Evolutionary conservation across 2,888 invertebrate genomes (phyloP), one percentile per base, ranked within the genome.

Genomic region (Drosophila cognata): DNA sequence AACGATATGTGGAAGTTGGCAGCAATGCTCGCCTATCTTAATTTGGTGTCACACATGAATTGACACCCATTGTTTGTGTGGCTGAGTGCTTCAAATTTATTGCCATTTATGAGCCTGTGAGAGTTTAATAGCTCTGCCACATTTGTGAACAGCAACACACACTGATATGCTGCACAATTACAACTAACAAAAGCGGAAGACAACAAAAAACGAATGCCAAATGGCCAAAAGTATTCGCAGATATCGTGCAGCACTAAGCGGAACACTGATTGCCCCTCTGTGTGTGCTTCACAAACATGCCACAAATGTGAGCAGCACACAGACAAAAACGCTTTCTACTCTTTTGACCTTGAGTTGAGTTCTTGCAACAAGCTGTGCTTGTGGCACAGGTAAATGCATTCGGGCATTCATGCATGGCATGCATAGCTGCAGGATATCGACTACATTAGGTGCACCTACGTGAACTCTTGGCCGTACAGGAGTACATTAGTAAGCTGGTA

Each of bases 41-140:
- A 87, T 90, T 88, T 84, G 71, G 53, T 88, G 87, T 86, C 87
- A 87, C 73, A 87, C 65, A 67, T 69, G 56, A 80, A 90, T 90
- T 83, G 87, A 80, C 90, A 86, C 87, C 72, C 78, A 53, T 58
- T 74, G 71, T 67, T 38, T 59, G 66, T 46, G 29, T 53, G 51
- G 51, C 60, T 56, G 60, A 50, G 65, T 33, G 57, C 21, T 60
- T 46, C 50, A 59, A 79, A 81, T 71, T 71, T 79, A 81, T 74
- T 55, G 79, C 68, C 74, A 80, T 65, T 69, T 70, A 67, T 68
- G 71, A 59, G 63, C 50, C 55, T 62, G 64, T 46, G 46, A 28
- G 52, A 69, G 46, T 71, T 65, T 71, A 69, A 81, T 69, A 64
- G 64, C 38, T 48, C 71, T 80, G 71, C 72, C 74, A 74, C 85